Conservation (phyloP, 2,888 invertebrate genomes). For the Sinhomidia bicolor region DNA sequence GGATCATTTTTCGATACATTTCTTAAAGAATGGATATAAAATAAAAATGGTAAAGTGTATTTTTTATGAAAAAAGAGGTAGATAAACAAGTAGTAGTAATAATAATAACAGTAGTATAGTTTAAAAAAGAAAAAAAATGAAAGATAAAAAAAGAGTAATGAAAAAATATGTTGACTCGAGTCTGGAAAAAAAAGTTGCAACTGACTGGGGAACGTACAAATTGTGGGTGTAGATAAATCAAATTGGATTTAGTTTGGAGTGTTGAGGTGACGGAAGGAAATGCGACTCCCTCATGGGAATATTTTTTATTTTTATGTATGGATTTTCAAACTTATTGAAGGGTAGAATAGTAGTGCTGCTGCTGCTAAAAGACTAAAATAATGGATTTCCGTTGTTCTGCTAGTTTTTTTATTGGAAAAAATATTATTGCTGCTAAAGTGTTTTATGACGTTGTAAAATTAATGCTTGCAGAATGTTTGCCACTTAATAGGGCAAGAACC, state of each 20-base stretch:
- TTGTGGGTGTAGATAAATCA: background rate
- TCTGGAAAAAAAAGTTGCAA: background rate
- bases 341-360: background rate
- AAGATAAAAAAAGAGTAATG: background rate
- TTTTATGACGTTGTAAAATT: slow-evolving; percentile 16
- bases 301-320: too few relatives aligned
- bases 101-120: background rate
- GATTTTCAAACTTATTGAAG: background rate
- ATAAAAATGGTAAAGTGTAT: slow-evolving; percentile 8
- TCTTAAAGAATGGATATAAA: background rate
- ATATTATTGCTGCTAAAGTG: background rate
- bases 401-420: background rate
- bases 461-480: background rate
- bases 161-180: background rate
- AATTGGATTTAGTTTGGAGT: background rate
- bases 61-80: background rate
- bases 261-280: background rate
- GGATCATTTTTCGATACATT: background rate
- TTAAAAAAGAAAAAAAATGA: background rate
- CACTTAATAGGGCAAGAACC: background rate
- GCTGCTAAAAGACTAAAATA: background rate
- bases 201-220: too few relatives aligned
- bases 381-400: slow-evolving; percentile 33
- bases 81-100: background rate
- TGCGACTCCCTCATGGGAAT: background rate